Evolutionary conservation across 2,797 vertebrate genomes (phyloP).

Genomic region (Platyrinchus mystaceus): DNA sequence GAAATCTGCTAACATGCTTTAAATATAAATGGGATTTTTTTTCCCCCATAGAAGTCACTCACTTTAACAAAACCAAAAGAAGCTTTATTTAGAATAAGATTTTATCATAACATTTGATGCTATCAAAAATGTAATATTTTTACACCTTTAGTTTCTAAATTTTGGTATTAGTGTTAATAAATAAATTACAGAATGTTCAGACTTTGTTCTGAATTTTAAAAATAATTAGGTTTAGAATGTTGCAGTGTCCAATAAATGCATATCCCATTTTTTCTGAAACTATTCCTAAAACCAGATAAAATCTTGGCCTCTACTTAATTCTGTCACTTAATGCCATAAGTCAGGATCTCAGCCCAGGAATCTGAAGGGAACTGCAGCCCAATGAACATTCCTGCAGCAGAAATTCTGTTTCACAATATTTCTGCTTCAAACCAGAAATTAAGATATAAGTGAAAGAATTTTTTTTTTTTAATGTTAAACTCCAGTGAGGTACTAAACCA

Average conservation of each 20-base stretch:
- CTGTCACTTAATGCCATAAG: background rate
- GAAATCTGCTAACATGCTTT: background rate
- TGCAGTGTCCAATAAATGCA: background rate
- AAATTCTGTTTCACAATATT: background rate
- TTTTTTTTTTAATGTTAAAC: background rate
- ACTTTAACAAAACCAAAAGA: background rate
- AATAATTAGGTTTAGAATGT: background rate
- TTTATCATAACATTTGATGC: background rate
- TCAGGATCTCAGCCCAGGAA: background rate
- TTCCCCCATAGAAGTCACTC: accelerated
- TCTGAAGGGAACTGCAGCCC: background rate
- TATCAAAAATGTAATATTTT: background rate
- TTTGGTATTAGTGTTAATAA: background rate
- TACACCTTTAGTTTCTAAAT: background rate
- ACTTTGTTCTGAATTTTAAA: background rate
- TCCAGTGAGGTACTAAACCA: background rate
- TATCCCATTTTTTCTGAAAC: background rate
- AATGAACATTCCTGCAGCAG: background rate
- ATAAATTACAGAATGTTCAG: background rate
- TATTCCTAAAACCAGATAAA: background rate
- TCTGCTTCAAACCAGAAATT: background rate
- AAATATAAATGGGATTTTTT: background rate
- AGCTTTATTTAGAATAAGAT: background rate
- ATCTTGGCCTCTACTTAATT: background rate
- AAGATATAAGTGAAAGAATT: background rate